Evolutionary conservation across 2,113 vertebrate genomes (phyloP), one percentile per base, ranked within the genome.

Genomic region (Cheilinus undulatus): DNA sequence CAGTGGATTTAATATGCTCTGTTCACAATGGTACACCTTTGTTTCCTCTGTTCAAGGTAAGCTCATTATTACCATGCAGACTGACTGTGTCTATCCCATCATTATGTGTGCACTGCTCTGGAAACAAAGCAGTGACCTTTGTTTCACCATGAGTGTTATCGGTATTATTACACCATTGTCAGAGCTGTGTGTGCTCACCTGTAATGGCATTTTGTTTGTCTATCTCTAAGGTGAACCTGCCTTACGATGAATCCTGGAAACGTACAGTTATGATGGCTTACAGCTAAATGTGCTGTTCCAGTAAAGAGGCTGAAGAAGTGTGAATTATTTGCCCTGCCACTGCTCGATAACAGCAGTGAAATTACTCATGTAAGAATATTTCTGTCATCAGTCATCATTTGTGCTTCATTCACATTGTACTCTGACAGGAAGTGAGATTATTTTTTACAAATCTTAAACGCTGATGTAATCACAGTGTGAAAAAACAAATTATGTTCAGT

Each of bases 131-230:
- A 22, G 28, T 80, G 69, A 81, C 74, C 72, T 76, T 80, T 66
- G 53, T 56, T 65, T 61, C 22, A 40, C 64, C 45, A 71, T 68
- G 63, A 32, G 32, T 36, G 26, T 67, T 36, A 76, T 82, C 69
- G 54, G 59, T 59, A 15, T 66, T 64, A 66, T 78, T 78, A 62
- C 32, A 45, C 34, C 56, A 70, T 82, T 68, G 57, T 58, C 62
- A 49, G 69, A 82, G 83, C 82, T 79, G 83, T 79, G 83, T 84
- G 83, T 89, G 50, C 70, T 62, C 32, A 58, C 32, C 56, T 67
- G 24, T 56, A 48, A 67, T 66, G 69, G 10, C 10, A 68, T 75
- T 79, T 65, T 51, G 45, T 69, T 53, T 80, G 50, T 67, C 22
- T 19, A 6, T 51, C 53, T 82, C 20, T 84, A 26, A 59, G 65